phyloP scores from a whole-genome alignment of 2,797 vertebrate genomes.

The Glossophaga mutica region DNA sequence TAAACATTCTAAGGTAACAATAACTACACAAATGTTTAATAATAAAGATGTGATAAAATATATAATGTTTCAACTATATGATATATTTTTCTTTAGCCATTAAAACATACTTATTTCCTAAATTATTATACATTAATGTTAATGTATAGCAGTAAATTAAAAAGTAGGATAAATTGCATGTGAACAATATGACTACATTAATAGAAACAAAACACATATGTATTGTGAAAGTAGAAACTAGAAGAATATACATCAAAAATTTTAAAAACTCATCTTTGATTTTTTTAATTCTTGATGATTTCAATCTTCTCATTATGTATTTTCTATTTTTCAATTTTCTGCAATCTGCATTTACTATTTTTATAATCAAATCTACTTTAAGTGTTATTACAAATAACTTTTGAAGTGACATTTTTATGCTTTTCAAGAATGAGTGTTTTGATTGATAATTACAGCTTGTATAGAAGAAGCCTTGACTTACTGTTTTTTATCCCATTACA shows the following conservation, averaged over 20 bases:
- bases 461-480: background rate
- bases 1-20: background rate
- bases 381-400: background rate
- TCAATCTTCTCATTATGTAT: background rate
- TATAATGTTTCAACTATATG: background rate
- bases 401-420: background rate
- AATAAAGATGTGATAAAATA: background rate
- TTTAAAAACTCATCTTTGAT: background rate
- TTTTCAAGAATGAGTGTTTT: background rate
- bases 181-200: background rate
- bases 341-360: background rate
- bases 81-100: background rate
- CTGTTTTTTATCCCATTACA: background rate
- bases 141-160: background rate
- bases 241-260: background rate
- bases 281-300: background rate
- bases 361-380: background rate
- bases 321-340: background rate
- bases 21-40: background rate
- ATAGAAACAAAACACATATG: background rate
- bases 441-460: background rate
- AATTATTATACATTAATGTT: background rate
- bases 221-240: background rate
- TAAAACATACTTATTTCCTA: background rate
- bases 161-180: background rate